A percentile compares a stretch with the other conserved stretches of the same genome.
phyloP scores from a whole-genome alignment of 2,888 invertebrate genomes.

The Latrodectus elegans region DNA sequence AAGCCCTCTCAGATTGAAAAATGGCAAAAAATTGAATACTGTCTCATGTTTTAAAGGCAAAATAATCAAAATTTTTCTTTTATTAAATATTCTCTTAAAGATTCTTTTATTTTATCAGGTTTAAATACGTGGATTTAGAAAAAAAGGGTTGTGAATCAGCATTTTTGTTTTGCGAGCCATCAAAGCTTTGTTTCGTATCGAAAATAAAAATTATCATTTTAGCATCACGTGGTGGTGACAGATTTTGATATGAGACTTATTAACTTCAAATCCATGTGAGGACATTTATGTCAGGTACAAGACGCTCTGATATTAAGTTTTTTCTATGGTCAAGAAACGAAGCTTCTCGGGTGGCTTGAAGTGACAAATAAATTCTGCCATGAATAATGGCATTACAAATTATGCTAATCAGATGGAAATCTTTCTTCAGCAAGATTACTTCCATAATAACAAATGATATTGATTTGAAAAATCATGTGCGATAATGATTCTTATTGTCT shows the following conservation, averaged over 20 bases:
- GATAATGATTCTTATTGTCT: too few species aligned
- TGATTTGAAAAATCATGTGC: too few species aligned
- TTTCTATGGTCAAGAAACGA: not conserved
- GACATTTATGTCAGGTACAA: conserved; percentile 40
- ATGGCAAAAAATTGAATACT: too few species aligned
- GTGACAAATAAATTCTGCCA: too few species aligned
- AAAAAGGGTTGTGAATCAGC: not conserved
- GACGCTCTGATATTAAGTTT: not conserved
- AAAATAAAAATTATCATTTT: conserved; percentile 51
- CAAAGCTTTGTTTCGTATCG: conserved; percentile 32
- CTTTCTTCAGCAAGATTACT: too few species aligned
- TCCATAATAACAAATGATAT: too few species aligned
- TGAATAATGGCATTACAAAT: too few species aligned
- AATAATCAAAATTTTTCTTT: too few species aligned
- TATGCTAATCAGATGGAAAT: too few species aligned
- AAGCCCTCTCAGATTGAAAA: too few species aligned
- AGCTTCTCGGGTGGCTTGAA: too few species aligned
- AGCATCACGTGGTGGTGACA: conserved; percentile 45
- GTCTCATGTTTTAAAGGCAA: too few species aligned
- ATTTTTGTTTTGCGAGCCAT: conserved; percentile 25
- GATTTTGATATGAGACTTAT: conserved; percentile 36
- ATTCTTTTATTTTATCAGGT: not conserved
- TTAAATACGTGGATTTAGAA: not conserved
- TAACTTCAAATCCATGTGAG: conserved; percentile 30
- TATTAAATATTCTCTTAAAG: not conserved